phyloP scores from a whole-genome alignment of 2,113 vertebrate genomes.

The Morphnarchus princeps region DNA sequence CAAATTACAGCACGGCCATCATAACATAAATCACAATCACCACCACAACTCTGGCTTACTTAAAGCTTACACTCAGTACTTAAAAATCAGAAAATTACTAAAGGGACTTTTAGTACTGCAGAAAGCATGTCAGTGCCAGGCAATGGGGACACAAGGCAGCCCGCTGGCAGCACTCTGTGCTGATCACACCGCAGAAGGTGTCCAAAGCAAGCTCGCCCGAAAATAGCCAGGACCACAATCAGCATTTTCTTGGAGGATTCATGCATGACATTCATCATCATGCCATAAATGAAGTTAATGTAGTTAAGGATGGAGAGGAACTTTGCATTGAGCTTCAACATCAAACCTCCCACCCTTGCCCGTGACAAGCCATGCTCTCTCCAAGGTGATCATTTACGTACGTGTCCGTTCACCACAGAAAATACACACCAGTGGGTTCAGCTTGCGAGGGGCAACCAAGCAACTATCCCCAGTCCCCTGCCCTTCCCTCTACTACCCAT shows the following conservation, averaged over 20 bases:
- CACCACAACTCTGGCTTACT: neutral
- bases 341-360: neutral
- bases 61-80: neutral
- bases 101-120: neutral
- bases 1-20: neutral
- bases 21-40: neutral
- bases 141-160: neutral
- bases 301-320: neutral
- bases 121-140: neutral
- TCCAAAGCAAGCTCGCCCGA: neutral
- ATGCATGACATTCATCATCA: neutral
- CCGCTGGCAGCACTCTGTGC: neutral
- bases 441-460: neutral
- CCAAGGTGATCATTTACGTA: neutral
- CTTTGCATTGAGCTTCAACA: neutral
- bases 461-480: no score
- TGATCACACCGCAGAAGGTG: neutral
- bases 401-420: neutral
- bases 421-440: neutral
- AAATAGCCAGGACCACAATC: neutral
- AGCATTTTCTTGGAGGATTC: neutral
- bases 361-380: rapidly evolving
- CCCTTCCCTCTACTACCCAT: neutral
- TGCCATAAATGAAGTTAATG: neutral
- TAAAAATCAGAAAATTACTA: neutral